Evolutionary conservation across 2,113 vertebrate genomes (phyloP).

Genomic region (Ailurus styani): DNA sequence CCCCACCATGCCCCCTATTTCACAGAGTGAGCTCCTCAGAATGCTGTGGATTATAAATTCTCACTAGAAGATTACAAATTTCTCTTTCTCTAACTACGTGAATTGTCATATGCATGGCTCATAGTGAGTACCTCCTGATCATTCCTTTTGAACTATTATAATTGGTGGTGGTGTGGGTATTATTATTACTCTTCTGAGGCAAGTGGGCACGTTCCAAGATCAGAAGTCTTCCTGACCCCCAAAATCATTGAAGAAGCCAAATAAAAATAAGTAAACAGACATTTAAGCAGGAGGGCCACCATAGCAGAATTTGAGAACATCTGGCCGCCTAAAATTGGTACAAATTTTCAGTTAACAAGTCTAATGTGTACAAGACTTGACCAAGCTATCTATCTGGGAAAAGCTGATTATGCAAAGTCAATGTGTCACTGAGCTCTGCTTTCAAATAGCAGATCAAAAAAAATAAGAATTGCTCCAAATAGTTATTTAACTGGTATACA

Average conservation of each 20-base stretch:
- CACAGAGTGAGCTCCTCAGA: background rate
- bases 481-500: background rate
- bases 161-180: background rate
- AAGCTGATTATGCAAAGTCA: background rate
- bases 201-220: background rate
- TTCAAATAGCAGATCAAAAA: background rate
- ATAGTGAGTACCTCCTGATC: background rate
- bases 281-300: background rate
- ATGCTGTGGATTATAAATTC: background rate
- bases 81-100: background rate
- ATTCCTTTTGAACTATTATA: background rate
- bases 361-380: background rate
- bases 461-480: background rate
- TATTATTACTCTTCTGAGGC: background rate
- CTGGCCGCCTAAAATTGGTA: background rate
- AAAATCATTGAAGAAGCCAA: background rate
- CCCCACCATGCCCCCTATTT: background rate
- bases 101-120: background rate
- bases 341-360: background rate
- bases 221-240: background rate
- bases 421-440: background rate
- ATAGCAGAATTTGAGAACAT: background rate
- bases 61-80: background rate
- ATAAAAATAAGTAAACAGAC: background rate
- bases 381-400: background rate